Evolutionary conservation across 2,113 vertebrate genomes (phyloP).

Genomic region (Vireo altiloquus): DNA sequence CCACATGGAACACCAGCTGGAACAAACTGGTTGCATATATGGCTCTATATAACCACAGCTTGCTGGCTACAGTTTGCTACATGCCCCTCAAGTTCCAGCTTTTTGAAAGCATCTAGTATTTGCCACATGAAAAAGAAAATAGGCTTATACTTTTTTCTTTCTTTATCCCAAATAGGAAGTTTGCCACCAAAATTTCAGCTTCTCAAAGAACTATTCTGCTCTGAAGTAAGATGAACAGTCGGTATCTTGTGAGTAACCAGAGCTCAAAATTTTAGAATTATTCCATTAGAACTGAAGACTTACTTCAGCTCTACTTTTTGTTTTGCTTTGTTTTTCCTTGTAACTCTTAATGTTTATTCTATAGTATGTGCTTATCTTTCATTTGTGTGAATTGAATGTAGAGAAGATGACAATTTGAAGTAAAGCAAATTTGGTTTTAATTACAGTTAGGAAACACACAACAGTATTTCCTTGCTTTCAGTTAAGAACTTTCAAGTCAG

Average conservation of each 20-base stretch:
- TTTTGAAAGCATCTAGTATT: neutral
- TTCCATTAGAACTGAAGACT: neutral
- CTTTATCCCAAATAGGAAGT: neutral
- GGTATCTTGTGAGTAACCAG: neutral
- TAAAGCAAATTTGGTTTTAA: neutral
- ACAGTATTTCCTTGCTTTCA: neutral
- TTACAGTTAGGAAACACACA: neutral
- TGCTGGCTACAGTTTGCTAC: neutral
- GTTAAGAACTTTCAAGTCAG: neutral
- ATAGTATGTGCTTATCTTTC: neutral
- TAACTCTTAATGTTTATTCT: neutral
- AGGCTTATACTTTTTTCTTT: neutral
- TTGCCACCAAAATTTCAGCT: neutral
- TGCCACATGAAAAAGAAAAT: neutral
- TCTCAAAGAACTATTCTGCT: neutral
- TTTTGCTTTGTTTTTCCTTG: neutral
- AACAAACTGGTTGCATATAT: neutral
- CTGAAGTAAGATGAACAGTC: neutral
- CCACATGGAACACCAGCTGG: neutral
- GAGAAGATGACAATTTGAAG: neutral
- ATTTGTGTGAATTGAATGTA: neutral
- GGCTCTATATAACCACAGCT: neutral
- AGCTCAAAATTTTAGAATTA: neutral
- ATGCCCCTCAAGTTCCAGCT: neutral
- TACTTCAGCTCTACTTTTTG: neutral